A percentile compares a stretch with the other conserved stretches of the same genome.
Conservation (phyloP, 2,113 vertebrate genomes). For the Mus spicilegus region DNA sequence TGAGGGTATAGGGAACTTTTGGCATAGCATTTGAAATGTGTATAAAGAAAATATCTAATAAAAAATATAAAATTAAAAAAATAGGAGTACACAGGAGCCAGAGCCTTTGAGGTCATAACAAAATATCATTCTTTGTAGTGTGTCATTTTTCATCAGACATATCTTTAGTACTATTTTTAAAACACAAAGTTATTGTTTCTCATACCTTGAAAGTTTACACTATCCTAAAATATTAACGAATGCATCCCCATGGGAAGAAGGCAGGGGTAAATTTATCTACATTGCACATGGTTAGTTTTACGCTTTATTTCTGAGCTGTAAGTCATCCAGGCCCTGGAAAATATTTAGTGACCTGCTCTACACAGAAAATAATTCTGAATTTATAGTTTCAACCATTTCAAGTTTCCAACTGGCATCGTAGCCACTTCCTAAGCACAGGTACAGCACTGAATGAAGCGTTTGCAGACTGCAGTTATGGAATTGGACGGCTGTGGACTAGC, state of each 20-base stretch:
- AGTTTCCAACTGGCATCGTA: too few species aligned
- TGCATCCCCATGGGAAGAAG: neutral
- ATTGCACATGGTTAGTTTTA: neutral
- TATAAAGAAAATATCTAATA: too few species aligned
- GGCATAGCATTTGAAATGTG: too few species aligned
- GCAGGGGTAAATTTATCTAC: neutral
- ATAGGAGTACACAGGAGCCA: fast-evolving
- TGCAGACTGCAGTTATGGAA: neutral
- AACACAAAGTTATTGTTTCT: neutral
- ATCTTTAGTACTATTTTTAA: neutral
- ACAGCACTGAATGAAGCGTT: neutral
- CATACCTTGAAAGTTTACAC: neutral
- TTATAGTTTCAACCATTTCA: neutral
- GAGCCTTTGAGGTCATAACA: neutral
- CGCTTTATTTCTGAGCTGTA: neutral
- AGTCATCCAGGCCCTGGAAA: neutral
- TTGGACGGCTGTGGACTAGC: too few species aligned
- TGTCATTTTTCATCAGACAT: neutral
- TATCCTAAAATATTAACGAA: neutral
- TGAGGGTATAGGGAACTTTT: too few species aligned
- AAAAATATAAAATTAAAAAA: too few species aligned
- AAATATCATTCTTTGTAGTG: neutral
- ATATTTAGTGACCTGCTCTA: neutral
- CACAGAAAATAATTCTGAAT: neutral
- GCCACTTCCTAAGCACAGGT: neutral